Percentiles rank a stretch among this genome's conserved stretches.
Evolutionary conservation across 1,140 invertebrate species (phyloP).

Genomic region (Leptopilina clavipes): DNA sequence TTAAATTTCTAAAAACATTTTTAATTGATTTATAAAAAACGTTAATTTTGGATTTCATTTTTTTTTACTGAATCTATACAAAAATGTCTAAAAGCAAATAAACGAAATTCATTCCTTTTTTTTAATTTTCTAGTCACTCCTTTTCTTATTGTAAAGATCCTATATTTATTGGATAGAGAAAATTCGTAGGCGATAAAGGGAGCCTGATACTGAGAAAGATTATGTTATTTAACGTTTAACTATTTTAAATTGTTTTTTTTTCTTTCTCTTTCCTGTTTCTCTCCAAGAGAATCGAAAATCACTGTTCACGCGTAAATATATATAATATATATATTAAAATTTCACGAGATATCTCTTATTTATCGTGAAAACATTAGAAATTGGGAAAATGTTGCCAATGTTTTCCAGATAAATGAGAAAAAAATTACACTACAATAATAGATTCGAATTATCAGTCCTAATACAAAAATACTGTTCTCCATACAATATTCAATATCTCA

Average conservation of each 20-base stretch:
- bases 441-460: slow-evolving; percentile 47
- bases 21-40: too few species aligned
- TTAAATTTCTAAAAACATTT: neutral
- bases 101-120: too few species aligned
- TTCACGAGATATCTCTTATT: neutral
- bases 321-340: slow-evolving; percentile 19
- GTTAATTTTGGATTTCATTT: too few species aligned
- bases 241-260: neutral
- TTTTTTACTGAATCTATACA: too few species aligned
- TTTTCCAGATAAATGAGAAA: neutral
- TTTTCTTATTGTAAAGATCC: neutral
- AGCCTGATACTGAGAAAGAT: slow-evolving; percentile 24
- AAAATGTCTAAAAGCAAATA: too few species aligned
- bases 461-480: slow-evolving; percentile 70
- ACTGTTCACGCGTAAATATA: slow-evolving; percentile 25
- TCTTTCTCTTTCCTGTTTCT: neutral
- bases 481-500: slow-evolving; percentile 56
- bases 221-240: slow-evolving; percentile 9
- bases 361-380: neutral
- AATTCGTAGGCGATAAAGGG: slow-evolving; percentile 1
- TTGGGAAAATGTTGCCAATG: neutral
- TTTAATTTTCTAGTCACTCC: neutral
- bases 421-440: slow-evolving; percentile 42
- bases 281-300: slow-evolving; percentile 32
- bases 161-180: slow-evolving; percentile 22